These are phyloP conservation scores for Gymnorhina tibicen DNA, from an alignment of 2,113 vertebrate genomes.

Conservation along the genomic window DNA sequence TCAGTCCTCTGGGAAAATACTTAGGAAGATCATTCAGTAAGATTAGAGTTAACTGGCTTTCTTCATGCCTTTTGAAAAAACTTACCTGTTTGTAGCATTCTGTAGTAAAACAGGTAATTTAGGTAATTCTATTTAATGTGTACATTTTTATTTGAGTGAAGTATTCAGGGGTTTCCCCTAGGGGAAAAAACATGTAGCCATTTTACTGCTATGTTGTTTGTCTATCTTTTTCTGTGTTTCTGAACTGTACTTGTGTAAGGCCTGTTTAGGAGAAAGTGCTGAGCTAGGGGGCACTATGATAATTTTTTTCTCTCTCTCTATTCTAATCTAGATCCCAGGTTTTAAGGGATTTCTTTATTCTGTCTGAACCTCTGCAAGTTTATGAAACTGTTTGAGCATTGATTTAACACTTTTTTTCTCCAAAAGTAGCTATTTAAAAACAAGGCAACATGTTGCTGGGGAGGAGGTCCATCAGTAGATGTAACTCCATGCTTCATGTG, in stretches of 20 bases:
- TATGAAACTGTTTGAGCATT: background rate
- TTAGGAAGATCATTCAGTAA: accelerated
- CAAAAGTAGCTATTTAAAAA: background rate
- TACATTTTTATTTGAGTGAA: background rate
- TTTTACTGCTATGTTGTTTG: background rate
- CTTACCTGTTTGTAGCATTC: background rate
- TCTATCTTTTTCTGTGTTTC: background rate
- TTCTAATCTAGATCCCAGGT: background rate
- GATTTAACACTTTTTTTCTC: background rate
- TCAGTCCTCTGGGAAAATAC: background rate
- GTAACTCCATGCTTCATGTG: background rate
- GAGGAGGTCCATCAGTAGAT: background rate
- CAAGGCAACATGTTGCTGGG: background rate
- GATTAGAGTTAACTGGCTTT: background rate
- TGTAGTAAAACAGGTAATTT: background rate
- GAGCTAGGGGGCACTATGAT: background rate
- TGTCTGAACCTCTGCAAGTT: background rate
- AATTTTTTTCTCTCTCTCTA: background rate
- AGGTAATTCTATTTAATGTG: background rate
- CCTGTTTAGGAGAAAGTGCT: background rate
- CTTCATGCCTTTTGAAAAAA: background rate
- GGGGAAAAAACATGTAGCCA: background rate
- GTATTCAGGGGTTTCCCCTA: accelerated
- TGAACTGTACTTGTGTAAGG: background rate
- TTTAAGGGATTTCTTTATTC: background rate